Conservation (phyloP, 2,797 vertebrate genomes). For the Otus scops region DNA sequence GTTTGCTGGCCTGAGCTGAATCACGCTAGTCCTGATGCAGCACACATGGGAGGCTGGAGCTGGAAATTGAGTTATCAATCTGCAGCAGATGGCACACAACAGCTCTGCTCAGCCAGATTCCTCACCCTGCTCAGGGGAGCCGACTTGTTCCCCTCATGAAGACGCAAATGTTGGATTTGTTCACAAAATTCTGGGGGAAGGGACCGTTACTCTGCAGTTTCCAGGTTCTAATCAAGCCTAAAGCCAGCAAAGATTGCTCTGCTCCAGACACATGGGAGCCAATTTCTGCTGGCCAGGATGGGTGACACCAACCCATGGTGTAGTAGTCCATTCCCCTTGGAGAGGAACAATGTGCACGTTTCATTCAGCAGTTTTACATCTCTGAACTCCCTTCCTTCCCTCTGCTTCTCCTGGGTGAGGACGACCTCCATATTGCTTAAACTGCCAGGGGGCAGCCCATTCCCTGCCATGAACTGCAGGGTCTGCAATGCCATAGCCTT, state of each 20-base stretch:
- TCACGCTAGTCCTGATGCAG: accelerated
- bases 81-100: neutral
- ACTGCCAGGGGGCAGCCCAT: neutral
- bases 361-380: neutral
- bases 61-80: neutral
- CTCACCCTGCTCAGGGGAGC: neutral
- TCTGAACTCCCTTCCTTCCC: neutral
- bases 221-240: neutral
- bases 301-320: neutral
- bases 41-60: accelerated
- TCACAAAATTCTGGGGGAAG: neutral
- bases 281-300: neutral
- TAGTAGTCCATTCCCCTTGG: neutral
- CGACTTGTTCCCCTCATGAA: neutral
- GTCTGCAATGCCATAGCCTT: neutral
- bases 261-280: accelerated
- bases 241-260: neutral
- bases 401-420: neutral
- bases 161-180: neutral
- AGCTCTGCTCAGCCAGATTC: neutral
- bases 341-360: neutral
- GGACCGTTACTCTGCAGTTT: neutral
- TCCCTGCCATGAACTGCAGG: neutral
- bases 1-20: neutral
- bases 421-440: neutral